Evolutionary conservation across 1,140 invertebrate genomes (phyloP), one percentile per base, ranked within the genome.

Genomic region (Drosophila trapezifrons): DNA sequence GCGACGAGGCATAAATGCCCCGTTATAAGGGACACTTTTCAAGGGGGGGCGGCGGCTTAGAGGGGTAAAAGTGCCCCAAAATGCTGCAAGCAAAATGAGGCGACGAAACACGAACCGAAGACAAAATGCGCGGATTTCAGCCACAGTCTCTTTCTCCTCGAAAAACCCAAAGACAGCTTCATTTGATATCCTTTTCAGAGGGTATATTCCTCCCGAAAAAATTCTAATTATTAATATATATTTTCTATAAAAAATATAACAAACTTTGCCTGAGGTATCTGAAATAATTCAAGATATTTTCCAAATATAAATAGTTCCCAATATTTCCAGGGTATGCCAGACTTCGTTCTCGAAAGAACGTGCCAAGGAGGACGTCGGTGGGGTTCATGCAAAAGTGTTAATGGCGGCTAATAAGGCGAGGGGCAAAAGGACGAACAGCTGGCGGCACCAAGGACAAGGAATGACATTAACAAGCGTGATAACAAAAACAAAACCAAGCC

Each of bases 381-480:
- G 35, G 37, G 58, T 67, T 58, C 65, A 72, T 52, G 54, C 80
- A 84, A 80, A 84, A 84, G 80, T 84, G 80, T 84, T 84, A 84
- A 84, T 84, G 80, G 81, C 73, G 67, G 80, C 80, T 84, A 84
- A 84, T 84, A 84, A 84, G 80, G 81, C 80, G 73, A 56, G 69
- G 73, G 67, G 29, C 65, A 69, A 84, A 80, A 64, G 81, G 80
- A 69, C 64, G 60, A 65, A 66, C 49, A 67, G 35, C 60, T 35
- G 56, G 49, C 43, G 64, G 42, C 57, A 51, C 54, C 54, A 59
- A 56, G 42, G 47, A 57, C 64, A 32, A n/a, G n/a, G 45, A 84
- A 84, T 84, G 76, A 76, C 80, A 84, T 84, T 84, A 84, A 84
- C 80, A 84, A 84, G 80, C 80, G 80, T 84, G 80, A 84, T 79